These are phyloP conservation scores for Myripristis murdjan DNA, from an alignment of 2,797 vertebrate genomes.

Conservation along the genomic window DNA sequence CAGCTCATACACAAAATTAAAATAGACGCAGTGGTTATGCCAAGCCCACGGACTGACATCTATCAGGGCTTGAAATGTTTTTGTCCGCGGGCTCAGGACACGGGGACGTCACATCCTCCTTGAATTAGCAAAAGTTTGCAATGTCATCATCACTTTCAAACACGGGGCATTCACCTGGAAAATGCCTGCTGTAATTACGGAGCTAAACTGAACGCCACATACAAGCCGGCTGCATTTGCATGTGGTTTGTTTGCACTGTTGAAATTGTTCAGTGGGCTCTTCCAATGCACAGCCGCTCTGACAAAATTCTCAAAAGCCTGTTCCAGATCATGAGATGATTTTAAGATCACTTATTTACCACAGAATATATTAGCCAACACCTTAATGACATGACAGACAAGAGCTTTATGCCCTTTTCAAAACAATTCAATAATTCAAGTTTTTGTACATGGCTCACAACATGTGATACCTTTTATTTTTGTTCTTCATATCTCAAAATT, in stretches of 20 bases:
- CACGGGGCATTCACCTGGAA: too few species aligned
- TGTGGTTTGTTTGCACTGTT: not conserved
- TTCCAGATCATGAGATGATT: slow-evolving; percentile 44
- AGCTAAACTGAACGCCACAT: not conserved
- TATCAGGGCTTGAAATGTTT: not conserved
- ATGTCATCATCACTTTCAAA: not conserved
- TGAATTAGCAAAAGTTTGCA: too few species aligned
- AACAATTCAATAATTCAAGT: slow-evolving; percentile 40
- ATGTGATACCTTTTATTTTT: slow-evolving; percentile 39
- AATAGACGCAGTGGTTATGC: slow-evolving; percentile 34
- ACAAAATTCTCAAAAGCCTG: too few species aligned
- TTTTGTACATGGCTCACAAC: slow-evolving; percentile 29
- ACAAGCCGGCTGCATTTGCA: not conserved
- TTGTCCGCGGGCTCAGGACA: not conserved
- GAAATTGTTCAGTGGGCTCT: slow-evolving; percentile 14
- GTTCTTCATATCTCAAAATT: slow-evolving; percentile 24
- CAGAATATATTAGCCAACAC: slow-evolving; percentile 28
- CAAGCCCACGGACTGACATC: not conserved
- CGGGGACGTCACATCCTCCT: too few species aligned
- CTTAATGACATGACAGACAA: slow-evolving; percentile 21
- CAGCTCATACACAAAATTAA: slow-evolving; percentile 55
- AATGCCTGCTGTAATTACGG: not conserved
- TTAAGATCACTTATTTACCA: slow-evolving; percentile 44
- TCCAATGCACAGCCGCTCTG: not conserved
- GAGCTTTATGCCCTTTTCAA: slow-evolving; percentile 23